phyloP scores from a whole-genome alignment of 2,888 invertebrate genomes.

The Torymus aiolomorphi region DNA sequence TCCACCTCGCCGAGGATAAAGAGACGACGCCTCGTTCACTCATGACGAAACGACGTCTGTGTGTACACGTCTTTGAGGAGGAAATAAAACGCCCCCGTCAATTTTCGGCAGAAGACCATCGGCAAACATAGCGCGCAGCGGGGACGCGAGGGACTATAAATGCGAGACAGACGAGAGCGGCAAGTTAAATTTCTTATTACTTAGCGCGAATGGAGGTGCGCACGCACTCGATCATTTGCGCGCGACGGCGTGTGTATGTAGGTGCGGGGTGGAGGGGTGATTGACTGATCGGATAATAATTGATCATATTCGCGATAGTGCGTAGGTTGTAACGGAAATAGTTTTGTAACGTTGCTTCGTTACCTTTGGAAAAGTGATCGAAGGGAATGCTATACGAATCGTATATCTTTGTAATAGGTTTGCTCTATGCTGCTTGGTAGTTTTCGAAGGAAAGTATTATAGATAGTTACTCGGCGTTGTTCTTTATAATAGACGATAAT shows the following conservation, averaged over 20 bases:
- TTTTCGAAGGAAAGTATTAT: too few species aligned
- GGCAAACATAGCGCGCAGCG: slow-evolving; percentile 10
- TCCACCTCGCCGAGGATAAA: neutral
- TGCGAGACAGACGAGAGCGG: slow-evolving; percentile 6
- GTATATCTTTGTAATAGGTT: too few species aligned
- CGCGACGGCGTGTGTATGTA: neutral
- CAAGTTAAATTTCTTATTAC: slow-evolving; percentile 37
- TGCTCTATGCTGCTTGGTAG: too few species aligned
- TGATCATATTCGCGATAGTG: neutral
- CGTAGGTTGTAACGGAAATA: too few species aligned
- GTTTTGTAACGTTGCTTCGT: too few species aligned
- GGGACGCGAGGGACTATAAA: neutral
- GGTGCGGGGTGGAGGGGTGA: too few species aligned
- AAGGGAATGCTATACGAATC: too few species aligned
- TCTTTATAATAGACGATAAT: too few species aligned
- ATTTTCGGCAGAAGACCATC: slow-evolving; percentile 14
- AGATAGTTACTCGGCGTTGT: too few species aligned
- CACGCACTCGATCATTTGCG: slow-evolving; percentile 21
- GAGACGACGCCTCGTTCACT: neutral
- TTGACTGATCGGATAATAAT: slow-evolving; percentile 6
- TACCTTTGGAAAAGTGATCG: too few species aligned
- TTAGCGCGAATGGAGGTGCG: slow-evolving; percentile 4
- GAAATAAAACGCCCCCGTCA: slow-evolving; percentile 20
- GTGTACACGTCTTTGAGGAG: neutral
- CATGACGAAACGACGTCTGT: neutral